phyloP scores from a whole-genome alignment of 2,113 vertebrate genomes.

The Alexandromys fortis region DNA sequence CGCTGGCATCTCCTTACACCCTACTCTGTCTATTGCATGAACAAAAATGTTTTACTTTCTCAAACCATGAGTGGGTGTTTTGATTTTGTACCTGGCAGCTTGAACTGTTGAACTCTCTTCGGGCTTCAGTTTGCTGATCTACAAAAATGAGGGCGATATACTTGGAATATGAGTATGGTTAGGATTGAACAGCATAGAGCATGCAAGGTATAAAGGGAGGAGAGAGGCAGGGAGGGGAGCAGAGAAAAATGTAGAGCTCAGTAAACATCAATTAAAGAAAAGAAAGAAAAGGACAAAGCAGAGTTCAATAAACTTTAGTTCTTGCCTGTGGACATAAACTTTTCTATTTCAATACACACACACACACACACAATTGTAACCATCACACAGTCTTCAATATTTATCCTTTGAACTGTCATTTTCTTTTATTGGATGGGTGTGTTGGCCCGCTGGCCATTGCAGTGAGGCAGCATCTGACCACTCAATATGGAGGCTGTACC shows the following conservation, averaged over 20 bases:
- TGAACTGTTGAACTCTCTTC: background rate
- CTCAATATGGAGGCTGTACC: background rate
- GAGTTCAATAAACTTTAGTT: background rate
- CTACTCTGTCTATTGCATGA: background rate
- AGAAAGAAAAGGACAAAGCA: too few species aligned
- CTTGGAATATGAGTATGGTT: slow-evolving; percentile 9
- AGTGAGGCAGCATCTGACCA: background rate
- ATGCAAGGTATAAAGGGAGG: background rate
- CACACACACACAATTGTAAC: background rate
- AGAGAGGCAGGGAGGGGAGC: too few species aligned
- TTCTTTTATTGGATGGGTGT: background rate
- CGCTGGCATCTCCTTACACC: background rate
- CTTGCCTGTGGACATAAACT: background rate
- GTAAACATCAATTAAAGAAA: background rate
- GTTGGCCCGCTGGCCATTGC: background rate
- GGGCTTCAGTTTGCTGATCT: slow-evolving; percentile 43
- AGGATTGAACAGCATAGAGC: background rate
- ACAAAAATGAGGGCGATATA: background rate
- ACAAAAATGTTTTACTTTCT: background rate
- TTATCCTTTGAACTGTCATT: background rate
- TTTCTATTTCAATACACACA: background rate
- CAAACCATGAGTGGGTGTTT: background rate
- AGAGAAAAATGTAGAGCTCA: background rate
- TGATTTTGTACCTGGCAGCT: background rate
- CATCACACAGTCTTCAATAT: background rate